Conservation (phyloP, 1,140 invertebrate species). For the Pachypeltis micranthus region DNA sequence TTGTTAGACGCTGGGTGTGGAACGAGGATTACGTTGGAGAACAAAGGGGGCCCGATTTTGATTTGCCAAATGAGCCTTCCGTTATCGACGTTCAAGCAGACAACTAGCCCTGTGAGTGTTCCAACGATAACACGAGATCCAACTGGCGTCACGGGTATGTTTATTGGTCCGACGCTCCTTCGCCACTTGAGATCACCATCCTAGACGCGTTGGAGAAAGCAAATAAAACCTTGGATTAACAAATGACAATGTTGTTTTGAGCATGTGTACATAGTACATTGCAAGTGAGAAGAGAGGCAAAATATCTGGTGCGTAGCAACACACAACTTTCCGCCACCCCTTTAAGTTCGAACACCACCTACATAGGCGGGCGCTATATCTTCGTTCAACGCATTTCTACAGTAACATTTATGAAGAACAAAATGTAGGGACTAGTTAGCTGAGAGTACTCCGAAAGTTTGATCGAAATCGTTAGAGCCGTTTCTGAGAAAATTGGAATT, state of each 20-base stretch:
- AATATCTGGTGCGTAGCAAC: no score
- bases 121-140: neutral
- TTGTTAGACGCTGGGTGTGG: neutral
- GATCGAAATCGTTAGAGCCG: no score
- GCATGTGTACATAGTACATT: neutral
- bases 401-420: no score
- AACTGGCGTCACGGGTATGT: neutral
- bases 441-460: no score
- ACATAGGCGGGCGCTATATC: no score
- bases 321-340: no score
- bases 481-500: no score
- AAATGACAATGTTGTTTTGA: neutral
- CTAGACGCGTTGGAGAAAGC: neutral
- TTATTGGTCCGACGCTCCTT: neutral
- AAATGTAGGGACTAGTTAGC: no score
- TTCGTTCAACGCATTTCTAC: no score
- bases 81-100: neutral
- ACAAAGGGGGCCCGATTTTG: neutral
- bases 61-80: neutral
- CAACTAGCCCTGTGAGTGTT: neutral
- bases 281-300: no score
- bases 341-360: no score
- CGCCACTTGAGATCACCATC: neutral
- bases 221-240: neutral
- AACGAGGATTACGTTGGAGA: neutral